Evolutionary conservation across 2,888 invertebrate genomes (phyloP), one percentile per base, ranked within the genome.

Genomic region (Pherbina coryleti): DNA sequence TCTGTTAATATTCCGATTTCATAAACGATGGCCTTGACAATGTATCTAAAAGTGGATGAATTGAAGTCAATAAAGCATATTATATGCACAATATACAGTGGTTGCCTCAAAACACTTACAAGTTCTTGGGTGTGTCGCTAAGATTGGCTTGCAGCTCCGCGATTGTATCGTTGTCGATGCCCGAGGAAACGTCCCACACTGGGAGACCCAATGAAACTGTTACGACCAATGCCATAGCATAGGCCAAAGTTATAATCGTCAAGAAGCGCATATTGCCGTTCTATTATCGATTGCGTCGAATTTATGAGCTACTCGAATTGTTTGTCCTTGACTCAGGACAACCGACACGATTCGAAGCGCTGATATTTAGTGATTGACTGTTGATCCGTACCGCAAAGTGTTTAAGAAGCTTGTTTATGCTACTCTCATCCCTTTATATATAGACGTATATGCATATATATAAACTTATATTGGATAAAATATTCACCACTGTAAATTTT

Each of bases 1-100:
- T 92, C 92, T 4, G 92, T 92, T 44, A 92, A 87, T 81, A 92
- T 91, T 76, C 92, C 92, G 81, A 92, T 91, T 88, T 92, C 92
- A 81, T 92, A 92, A 53, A 92, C 91, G 5, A 92, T 89, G 0
- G 92, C 92, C 83, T 91, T 91, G 76, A 92, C 91, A 17, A 92
- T 90, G 80, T 92, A 92, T 80, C 92, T 92, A 79, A 34, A 37
- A 34, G 25, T n/a, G 19, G 22, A 44, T n/a, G n/a, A 9, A 44
- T 44, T 1, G 31, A 17, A 4, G 49, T 37, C 8, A 73, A 28
- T 9, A 53, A 64, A 44, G 14, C 11, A 11, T 44, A 11, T 11
- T 44, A 44, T 11, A 31, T 31, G 5, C 5, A 11, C 14, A 28
- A 28, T 8, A 5, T 22, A 3, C 19, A 25, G 7, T n/a, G 7